A percentile compares a stretch with the other conserved stretches of the same genome.
phyloP scores from a whole-genome alignment of 2,113 vertebrate genomes.

The Callorhinus ursinus region DNA sequence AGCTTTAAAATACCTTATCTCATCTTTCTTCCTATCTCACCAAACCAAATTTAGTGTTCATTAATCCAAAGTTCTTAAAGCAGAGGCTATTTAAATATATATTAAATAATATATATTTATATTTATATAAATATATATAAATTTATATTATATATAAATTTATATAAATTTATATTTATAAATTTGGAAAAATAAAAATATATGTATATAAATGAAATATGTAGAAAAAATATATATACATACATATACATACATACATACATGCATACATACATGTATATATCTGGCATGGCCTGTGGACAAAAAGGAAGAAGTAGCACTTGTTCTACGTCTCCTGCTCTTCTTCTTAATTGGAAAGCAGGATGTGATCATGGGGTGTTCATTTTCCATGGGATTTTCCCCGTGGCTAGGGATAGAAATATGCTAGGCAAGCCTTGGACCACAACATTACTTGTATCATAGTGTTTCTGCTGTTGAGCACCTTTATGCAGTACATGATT shows the following conservation, averaged over 20 bases:
- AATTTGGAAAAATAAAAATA: background rate
- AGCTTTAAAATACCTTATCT: background rate
- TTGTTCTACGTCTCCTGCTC: background rate
- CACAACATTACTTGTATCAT: background rate
- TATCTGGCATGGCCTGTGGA: background rate
- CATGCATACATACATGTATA: background rate
- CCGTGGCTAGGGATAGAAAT: background rate
- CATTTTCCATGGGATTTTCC: background rate
- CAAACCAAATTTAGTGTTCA: background rate
- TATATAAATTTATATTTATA: background rate
- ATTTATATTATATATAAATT: background rate
- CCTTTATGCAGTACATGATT: background rate
- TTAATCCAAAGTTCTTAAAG: background rate
- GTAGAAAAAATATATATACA: background rate
- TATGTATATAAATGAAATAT: background rate
- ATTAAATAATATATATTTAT: background rate
- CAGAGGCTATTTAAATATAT: background rate
- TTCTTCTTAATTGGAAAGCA: background rate
- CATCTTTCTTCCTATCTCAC: background rate
- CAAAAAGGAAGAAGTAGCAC: background rate
- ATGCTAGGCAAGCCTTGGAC: background rate
- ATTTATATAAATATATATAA: too few relatives aligned
- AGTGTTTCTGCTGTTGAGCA: background rate
- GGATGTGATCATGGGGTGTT: rapidly evolving
- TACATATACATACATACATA: rapidly evolving